phyloP scores from a whole-genome alignment of 2,113 vertebrate genomes.

The Cryptoleucopteryx plumbea region DNA sequence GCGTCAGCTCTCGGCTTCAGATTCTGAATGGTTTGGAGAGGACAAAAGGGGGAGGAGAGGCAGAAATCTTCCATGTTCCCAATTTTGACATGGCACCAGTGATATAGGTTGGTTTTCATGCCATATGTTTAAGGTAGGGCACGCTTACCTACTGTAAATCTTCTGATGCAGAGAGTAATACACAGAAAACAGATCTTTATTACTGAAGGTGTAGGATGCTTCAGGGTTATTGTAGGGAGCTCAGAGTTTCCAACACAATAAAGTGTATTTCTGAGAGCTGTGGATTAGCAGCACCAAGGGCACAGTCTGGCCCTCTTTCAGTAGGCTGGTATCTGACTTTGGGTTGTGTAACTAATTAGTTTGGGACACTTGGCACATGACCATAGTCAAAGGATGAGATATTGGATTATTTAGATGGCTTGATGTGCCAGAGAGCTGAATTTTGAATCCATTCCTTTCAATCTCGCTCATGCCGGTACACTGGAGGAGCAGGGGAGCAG shows the following conservation, averaged over 20 bases:
- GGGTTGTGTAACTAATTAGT: background rate
- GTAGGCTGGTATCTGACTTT: background rate
- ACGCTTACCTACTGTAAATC: background rate
- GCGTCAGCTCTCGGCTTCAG: background rate
- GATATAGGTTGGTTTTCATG: background rate
- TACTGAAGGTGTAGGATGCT: background rate
- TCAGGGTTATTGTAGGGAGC: background rate
- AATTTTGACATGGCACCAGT: background rate
- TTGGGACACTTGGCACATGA: background rate
- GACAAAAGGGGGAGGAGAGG: background rate
- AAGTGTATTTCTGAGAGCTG: background rate
- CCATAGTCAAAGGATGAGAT: background rate
- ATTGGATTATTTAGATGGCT: background rate
- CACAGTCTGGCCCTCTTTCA: background rate
- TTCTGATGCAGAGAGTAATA: background rate
- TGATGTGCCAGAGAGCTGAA: background rate
- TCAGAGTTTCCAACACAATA: background rate
- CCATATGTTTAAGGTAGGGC: background rate
- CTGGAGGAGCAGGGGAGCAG: background rate
- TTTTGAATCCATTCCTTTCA: background rate
- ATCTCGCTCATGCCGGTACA: rapidly evolving
- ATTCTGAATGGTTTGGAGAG: background rate
- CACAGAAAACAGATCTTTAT: background rate
- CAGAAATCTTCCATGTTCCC: background rate
- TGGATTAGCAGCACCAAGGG: background rate